Base-by-base conservation (phyloP, 2,888 invertebrate species). In the Polyommatus iphigenia region DNA sequence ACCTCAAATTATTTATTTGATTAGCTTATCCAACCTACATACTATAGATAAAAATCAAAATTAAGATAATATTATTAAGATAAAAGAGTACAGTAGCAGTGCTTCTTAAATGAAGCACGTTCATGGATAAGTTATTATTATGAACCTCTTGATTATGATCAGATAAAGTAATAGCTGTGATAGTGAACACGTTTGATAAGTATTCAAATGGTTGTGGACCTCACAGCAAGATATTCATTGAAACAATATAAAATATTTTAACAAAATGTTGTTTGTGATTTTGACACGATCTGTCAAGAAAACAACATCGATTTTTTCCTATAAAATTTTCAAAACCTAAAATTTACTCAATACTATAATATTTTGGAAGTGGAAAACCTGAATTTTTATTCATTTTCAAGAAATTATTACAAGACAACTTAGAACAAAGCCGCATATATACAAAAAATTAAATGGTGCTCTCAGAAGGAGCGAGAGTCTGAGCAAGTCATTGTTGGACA, bases 121-220 rank as follows among this genome's bases (percentile, higher is more conserved):
- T 29, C 62, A 62, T 24, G 13, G 62, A 24, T 24, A 59, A 62
- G 20, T 62, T 62, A 59, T 59, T 59, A 20, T 59, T 62, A 62
- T 62, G 20, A 62, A 24, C 24, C 24, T 20, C 24, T 29, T 67
- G 67, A 29, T 29, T 67, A 67, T 67, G 67, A 67, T 67, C 20
- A 67, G 67, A 67, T 67, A 67, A 67, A 15, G 15, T 67, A 67
- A 67, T 67, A 67, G 67, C 29, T 67, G 67, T 67, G 67, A 67
- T 67, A 15, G 67, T 67, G 67, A 29, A 67, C 67, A 29, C 67
- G 4, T 29, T 67, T 29, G 67, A 67, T 67, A 20, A 67, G 29
- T 67, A 67, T 67, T 67, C 24, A 67, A 67, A 67, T 29, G 4
- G 13, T 24, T 20, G 20, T 29, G 67, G 67, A 67, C 67, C 67